These are phyloP conservation scores for Menidia menidia DNA, from an alignment of 2,797 vertebrate genomes.

Conservation along the genomic window DNA sequence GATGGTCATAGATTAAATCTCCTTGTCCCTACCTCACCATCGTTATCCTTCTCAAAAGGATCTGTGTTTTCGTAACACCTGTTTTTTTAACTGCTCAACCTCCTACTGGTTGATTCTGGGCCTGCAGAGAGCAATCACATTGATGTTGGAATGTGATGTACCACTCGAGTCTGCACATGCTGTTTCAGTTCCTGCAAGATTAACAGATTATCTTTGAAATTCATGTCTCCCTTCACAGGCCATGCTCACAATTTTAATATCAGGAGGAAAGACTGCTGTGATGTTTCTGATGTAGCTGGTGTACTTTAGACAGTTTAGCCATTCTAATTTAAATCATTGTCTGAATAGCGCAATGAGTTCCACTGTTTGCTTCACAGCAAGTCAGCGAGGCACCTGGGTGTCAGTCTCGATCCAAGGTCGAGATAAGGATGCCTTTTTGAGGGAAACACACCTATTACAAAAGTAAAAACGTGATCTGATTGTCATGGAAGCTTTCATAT, in stretches of 20 bases:
- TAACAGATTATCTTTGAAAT: neutral
- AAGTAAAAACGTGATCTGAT: too few species aligned
- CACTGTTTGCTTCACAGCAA: too few species aligned
- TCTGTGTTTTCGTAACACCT: neutral
- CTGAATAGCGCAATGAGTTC: neutral
- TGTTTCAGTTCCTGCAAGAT: neutral
- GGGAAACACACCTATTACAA: too few species aligned
- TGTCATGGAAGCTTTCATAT: too few species aligned
- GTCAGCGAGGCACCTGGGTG: too few species aligned
- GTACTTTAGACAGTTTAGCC: too few species aligned
- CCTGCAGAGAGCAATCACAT: neutral
- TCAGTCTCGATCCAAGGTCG: too few species aligned
- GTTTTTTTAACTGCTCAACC: too few species aligned
- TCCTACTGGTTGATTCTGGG: neutral
- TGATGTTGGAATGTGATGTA: neutral
- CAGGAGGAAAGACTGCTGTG: neutral
- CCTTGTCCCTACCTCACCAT: neutral
- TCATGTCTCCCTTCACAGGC: neutral
- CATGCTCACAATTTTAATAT: neutral
- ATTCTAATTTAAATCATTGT: neutral
- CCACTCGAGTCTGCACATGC: neutral
- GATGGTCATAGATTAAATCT: neutral
- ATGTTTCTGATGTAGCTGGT: neutral
- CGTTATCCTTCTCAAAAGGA: neutral
- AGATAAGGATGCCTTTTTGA: too few species aligned